Conservation (phyloP, 1,140 invertebrate genomes). For the Hesperophylax magnus region DNA sequence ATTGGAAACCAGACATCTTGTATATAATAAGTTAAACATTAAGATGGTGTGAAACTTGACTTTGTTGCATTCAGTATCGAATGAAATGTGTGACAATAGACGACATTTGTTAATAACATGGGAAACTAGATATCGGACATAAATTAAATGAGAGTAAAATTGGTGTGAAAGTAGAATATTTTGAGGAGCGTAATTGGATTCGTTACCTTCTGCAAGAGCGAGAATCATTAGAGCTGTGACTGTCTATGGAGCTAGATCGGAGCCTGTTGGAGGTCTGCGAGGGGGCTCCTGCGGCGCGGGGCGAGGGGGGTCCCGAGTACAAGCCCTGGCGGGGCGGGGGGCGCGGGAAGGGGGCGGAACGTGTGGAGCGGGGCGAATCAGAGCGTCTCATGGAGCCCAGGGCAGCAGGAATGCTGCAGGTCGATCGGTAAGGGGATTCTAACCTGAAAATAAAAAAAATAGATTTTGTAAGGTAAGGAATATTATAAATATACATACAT, state of each 20-base stretch:
- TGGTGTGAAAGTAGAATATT: no score
- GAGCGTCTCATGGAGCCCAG: slow-evolving; percentile 61
- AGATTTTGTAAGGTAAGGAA: not conserved
- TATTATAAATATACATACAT: not conserved
- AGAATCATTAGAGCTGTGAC: slow-evolving; percentile 87
- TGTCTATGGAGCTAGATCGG: slow-evolving; percentile 86
- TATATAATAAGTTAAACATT: no score
- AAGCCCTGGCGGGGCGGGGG: slow-evolving; percentile 84
- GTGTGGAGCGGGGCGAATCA: slow-evolving; percentile 84
- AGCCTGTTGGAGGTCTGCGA: slow-evolving; percentile 76
- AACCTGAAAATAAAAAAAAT: slow-evolving; percentile 60
- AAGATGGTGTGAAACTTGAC: no score
- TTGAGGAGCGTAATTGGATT: no score
- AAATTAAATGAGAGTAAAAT: no score
- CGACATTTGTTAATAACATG: no score
- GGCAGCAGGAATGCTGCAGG: slow-evolving; percentile 66
- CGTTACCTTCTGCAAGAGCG: slow-evolving; percentile 76
- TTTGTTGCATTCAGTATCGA: no score
- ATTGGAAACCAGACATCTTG: no score
- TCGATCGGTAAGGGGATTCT: slow-evolving; percentile 69
- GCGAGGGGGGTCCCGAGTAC: slow-evolving; percentile 75
- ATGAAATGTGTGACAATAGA: no score
- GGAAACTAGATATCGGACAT: no score
- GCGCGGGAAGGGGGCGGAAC: slow-evolving; percentile 87
- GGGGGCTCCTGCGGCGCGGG: slow-evolving; percentile 59